These are phyloP conservation scores for Papilio protenor DNA, from an alignment of 2,888 invertebrate species.

Conservation along the genomic window DNA sequence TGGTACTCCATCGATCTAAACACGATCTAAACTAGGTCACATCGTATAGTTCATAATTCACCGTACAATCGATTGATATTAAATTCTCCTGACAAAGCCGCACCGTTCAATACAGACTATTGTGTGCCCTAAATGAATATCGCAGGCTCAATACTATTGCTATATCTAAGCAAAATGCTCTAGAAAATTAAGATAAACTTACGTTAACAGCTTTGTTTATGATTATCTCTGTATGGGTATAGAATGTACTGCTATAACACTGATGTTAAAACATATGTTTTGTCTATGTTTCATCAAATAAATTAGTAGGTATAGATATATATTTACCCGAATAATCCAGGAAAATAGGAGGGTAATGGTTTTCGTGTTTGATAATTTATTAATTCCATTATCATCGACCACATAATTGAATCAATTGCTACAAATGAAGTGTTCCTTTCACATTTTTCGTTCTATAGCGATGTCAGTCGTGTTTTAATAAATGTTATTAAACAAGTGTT, in stretches of 20 bases:
- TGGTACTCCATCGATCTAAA: neutral
- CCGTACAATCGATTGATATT: constrained; percentile 32
- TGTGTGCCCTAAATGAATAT: constrained; percentile 9
- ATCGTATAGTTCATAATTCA: constrained; percentile 23
- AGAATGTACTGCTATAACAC: neutral
- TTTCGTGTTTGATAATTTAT: neutral
- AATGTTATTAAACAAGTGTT: neutral
- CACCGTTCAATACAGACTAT: constrained; percentile 27
- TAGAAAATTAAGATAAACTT: neutral
- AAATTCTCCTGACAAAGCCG: constrained; percentile 36
- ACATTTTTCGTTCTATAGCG: neutral
- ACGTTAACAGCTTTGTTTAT: neutral
- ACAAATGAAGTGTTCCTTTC: neutral
- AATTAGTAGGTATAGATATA: neutral
- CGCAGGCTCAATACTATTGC: neutral
- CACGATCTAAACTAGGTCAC: constrained; percentile 18
- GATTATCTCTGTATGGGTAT: neutral
- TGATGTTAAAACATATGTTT: neutral
- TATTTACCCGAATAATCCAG: too few species aligned
- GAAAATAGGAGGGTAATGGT: too few species aligned
- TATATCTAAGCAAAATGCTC: neutral
- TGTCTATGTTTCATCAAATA: neutral
- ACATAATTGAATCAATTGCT: too few species aligned
- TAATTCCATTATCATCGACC: too few species aligned
- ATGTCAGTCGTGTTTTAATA: neutral